A percentile compares a stretch with the other conserved stretches of the same genome.
These are phyloP conservation scores for Drosophila trichaetosa DNA, from an alignment of 2,888 invertebrate species.

Conservation along the genomic window DNA sequence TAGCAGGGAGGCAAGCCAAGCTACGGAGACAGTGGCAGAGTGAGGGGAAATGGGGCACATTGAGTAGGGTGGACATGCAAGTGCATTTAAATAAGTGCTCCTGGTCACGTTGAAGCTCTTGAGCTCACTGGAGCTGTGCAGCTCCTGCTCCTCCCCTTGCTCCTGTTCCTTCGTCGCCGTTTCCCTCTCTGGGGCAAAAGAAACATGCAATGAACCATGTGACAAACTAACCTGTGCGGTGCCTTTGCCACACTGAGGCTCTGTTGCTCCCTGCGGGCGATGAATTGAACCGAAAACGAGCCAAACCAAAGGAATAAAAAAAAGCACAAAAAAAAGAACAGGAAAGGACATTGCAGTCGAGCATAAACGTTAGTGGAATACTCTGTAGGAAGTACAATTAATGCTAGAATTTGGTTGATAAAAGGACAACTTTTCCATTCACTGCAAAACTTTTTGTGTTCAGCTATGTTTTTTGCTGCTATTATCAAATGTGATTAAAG, in stretches of 20 bases:
- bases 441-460: not conserved
- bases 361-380: slow-evolving; percentile 1
- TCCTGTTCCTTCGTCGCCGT: not conserved
- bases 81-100: slow-evolving; percentile 54
- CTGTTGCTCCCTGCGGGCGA: slow-evolving; percentile 65
- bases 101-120: slow-evolving; percentile 45
- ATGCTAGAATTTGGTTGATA: not conserved
- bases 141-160: not conserved
- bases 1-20: not conserved
- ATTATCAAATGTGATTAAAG: not conserved
- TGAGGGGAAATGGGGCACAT: not conserved
- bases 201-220: slow-evolving; percentile 60
- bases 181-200: not conserved
- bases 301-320: slow-evolving; percentile 23
- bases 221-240: slow-evolving; percentile 67
- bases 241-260: slow-evolving; percentile 64
- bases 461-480: not conserved
- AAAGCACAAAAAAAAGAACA: not conserved
- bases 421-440: not conserved
- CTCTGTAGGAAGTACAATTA: not conserved
- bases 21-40: not conserved
- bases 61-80: slow-evolving; percentile 37
- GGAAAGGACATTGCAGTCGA: not conserved
- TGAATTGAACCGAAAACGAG: slow-evolving; percentile 38
- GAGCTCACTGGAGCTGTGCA: slow-evolving; percentile 11